These are phyloP conservation scores for Diabrotica undecimpunctata DNA, from an alignment of 1,140 invertebrate species.

Conservation along the genomic window DNA sequence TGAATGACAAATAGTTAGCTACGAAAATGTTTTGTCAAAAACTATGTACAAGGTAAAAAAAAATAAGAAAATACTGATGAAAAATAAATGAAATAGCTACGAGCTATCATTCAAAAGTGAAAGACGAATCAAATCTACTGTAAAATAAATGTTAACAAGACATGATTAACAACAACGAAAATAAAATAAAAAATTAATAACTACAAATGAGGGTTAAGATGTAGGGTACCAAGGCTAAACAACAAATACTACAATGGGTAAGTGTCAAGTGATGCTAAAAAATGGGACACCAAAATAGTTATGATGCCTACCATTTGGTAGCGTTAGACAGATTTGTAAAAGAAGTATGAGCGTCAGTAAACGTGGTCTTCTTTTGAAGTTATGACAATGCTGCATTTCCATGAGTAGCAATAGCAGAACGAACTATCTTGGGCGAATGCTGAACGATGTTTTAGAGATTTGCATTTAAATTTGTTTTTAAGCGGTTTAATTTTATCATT, in stretches of 20 bases:
- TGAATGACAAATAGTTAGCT: no score
- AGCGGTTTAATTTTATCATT: slow-evolving; percentile 25
- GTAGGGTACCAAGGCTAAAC: neutral
- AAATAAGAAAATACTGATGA: no score
- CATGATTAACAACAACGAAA: no score
- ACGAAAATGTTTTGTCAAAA: no score
- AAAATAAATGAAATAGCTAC: no score
- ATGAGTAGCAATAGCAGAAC: slow-evolving; percentile 36
- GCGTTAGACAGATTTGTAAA: slow-evolving; percentile 45
- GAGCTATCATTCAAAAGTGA: no score
- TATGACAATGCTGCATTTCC: slow-evolving; percentile 44
- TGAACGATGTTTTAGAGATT: slow-evolving; percentile 25
- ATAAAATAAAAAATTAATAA: no score
- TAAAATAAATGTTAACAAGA: no score
- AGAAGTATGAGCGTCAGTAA: slow-evolving; percentile 44
- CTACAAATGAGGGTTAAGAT: no score
- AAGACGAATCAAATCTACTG: no score
- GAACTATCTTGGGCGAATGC: slow-evolving; percentile 36
- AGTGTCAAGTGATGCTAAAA: slow-evolving; percentile 5
- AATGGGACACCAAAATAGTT: slow-evolving; percentile 19
- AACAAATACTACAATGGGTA: slow-evolving; percentile 12
- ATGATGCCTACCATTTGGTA: slow-evolving; percentile 43
- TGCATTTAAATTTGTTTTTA: slow-evolving; percentile 23
- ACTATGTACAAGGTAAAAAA: no score
- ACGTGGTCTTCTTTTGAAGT: slow-evolving; percentile 41